phyloP scores from a whole-genome alignment of 2,113 vertebrate genomes.

The Mastomys coucha region DNA sequence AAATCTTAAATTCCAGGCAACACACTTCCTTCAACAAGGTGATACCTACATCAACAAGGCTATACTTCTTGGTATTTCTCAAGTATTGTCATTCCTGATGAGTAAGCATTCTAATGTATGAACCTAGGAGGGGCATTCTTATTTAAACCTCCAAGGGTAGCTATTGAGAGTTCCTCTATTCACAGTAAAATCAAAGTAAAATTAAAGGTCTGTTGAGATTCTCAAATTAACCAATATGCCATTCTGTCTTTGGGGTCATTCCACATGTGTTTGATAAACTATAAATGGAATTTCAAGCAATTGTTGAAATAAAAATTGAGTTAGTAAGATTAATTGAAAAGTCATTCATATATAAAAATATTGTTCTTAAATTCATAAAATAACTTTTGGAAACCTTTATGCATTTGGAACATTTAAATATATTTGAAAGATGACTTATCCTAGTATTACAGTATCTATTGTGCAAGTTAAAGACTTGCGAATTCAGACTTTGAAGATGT shows the following conservation, averaged over 20 bases:
- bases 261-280: not conserved
- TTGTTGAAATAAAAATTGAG: not conserved
- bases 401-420: not conserved
- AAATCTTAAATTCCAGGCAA: not conserved
- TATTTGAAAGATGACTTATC: not conserved
- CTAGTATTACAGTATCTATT: not conserved
- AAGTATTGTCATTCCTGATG: not conserved
- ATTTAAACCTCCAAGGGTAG: not conserved
- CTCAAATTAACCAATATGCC: not conserved
- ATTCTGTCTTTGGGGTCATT: not conserved
- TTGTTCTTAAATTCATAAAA: not conserved
- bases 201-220: not conserved
- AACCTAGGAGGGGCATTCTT: not conserved
- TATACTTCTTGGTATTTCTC: not conserved
- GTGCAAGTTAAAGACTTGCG: not conserved
- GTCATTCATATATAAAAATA: not conserved
- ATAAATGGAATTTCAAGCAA: not conserved
- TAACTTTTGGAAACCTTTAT: not conserved
- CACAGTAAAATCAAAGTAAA: not conserved
- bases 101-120: not conserved
- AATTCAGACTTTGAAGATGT: not conserved
- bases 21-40: not conserved
- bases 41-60: not conserved
- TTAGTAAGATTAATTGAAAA: not conserved
- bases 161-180: not conserved